A percentile compares a stretch with the other conserved stretches of the same genome.
These are phyloP conservation scores for Cyanocitta stelleri DNA, from an alignment of 2,113 vertebrate genomes.

Conservation along the genomic window DNA sequence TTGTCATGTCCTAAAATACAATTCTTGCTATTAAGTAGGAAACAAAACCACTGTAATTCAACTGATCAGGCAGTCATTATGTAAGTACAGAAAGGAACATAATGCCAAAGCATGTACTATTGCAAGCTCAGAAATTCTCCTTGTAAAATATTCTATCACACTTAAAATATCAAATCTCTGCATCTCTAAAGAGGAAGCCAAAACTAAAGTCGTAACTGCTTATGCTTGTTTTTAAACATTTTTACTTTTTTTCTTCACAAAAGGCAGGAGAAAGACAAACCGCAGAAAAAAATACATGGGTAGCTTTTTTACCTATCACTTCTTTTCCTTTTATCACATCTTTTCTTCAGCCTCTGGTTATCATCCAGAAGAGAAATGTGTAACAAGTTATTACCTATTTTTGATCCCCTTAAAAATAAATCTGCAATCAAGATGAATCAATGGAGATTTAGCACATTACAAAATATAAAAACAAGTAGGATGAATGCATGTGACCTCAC, in stretches of 20 bases:
- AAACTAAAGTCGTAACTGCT: neutral
- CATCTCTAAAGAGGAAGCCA: neutral
- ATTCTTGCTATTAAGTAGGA: neutral
- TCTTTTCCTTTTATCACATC: neutral
- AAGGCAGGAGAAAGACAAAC: neutral
- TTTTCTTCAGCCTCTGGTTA: neutral
- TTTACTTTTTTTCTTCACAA: neutral
- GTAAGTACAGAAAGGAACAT: neutral
- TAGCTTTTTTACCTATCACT: neutral
- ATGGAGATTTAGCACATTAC: neutral
- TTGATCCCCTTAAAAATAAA: neutral
- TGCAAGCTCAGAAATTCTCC: neutral
- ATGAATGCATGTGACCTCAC: neutral
- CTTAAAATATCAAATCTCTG: neutral
- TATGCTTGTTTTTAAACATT: neutral
- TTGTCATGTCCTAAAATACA: neutral
- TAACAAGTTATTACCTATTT: neutral
- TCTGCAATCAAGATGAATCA: neutral
- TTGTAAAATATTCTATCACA: neutral
- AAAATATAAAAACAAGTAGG: neutral
- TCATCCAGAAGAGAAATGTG: neutral
- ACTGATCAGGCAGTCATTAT: neutral
- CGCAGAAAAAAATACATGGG: neutral
- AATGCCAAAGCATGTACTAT: neutral
- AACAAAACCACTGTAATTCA: neutral